Evolutionary conservation across 2,797 vertebrate species (phyloP).

Genomic region (Myripristis murdjan): DNA sequence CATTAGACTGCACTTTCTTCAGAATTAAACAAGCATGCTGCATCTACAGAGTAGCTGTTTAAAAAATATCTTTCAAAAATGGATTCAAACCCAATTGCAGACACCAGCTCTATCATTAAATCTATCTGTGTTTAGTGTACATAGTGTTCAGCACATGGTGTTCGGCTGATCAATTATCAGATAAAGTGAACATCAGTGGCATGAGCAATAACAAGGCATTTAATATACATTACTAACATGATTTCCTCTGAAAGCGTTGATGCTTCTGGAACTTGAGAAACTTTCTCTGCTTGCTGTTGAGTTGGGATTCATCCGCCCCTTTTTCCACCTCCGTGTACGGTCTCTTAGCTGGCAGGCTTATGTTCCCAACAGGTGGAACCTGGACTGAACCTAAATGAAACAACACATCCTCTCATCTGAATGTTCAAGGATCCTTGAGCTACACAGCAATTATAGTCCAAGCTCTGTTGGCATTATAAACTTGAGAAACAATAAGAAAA

Average conservation of each 20-base stretch:
- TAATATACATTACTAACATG: conserved; percentile 66
- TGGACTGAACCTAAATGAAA: conserved; percentile 83
- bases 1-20: no score
- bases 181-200: background rate
- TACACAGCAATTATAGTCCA: background rate
- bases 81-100: no score
- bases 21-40: no score
- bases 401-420: background rate
- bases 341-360: conserved; percentile 88
- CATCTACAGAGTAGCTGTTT: no score
- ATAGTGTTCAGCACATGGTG: no score
- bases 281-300: conserved; percentile 94
- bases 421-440: background rate
- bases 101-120: no score
- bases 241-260: conserved; percentile 78
- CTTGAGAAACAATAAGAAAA: background rate
- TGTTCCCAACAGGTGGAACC: conserved; percentile 86
- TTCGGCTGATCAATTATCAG: conserved; percentile 1
- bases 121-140: no score
- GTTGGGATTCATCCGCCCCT: conserved; percentile 88
- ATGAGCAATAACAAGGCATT: background rate
- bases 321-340: conserved; percentile 88
- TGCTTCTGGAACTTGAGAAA: conserved; percentile 87
- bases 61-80: no score
- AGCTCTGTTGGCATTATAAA: background rate